These are phyloP conservation scores for Dermatemys mawii DNA, from an alignment of 2,113 vertebrate genomes.

Conservation along the genomic window DNA sequence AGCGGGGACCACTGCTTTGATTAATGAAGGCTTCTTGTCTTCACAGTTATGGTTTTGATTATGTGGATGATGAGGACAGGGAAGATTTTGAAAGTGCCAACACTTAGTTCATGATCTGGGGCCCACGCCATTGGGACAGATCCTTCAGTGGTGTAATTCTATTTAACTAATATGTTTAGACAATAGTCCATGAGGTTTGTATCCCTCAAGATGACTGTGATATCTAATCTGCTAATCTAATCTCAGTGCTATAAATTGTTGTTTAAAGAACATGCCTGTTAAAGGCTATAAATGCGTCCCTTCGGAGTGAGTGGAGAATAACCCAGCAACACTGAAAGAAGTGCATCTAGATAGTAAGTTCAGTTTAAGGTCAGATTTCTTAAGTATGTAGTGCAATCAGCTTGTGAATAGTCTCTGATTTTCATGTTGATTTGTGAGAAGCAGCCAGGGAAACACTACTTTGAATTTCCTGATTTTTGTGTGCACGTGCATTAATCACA, in stretches of 20 bases:
- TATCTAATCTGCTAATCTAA: not conserved
- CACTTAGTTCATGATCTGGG: not conserved
- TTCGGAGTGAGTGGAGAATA: not conserved
- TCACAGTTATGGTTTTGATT: not conserved
- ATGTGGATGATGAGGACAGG: accelerated
- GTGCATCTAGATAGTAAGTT: not conserved
- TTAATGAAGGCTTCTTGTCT: not conserved
- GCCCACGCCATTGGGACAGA: not conserved
- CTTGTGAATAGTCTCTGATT: not conserved
- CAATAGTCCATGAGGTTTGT: too few relatives aligned
- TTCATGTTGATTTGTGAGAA: not conserved
- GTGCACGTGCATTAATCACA: not conserved
- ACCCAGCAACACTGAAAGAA: not conserved
- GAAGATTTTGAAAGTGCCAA: not conserved
- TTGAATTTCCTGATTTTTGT: accelerated
- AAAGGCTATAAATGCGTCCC: not conserved
- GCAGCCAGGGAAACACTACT: accelerated
- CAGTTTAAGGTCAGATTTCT: accelerated
- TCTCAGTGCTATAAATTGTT: accelerated
- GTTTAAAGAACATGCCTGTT: accelerated
- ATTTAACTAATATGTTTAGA: not conserved
- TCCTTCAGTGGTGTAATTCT: accelerated
- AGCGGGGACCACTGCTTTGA: not conserved
- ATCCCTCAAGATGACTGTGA: not conserved
- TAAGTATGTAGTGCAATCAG: not conserved